phyloP scores from a whole-genome alignment of 2,888 invertebrate species.

The Drosophila diplacantha region DNA sequence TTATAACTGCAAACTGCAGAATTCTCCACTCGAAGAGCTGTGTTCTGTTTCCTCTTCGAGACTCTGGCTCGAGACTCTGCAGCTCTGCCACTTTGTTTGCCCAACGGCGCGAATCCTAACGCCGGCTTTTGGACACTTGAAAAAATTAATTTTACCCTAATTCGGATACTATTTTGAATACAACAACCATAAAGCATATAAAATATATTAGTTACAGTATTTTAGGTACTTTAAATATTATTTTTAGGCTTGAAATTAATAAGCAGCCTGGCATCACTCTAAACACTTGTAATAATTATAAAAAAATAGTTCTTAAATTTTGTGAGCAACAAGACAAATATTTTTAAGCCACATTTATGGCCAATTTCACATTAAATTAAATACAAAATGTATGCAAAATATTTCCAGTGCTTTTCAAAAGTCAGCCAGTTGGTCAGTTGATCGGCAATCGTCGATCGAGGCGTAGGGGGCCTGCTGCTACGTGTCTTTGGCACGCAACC shows the following conservation, averaged over 20 bases:
- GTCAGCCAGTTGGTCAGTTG: constrained; percentile 40
- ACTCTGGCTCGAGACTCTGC: background rate
- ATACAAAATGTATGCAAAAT: background rate
- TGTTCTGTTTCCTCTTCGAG: constrained; percentile 5
- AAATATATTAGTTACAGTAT: background rate
- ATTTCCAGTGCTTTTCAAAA: constrained; percentile 3
- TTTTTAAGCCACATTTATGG: no score
- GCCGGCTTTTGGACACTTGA: constrained; percentile 24
- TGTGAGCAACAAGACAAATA: no score
- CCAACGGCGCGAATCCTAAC: constrained; percentile 72
- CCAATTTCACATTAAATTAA: no score
- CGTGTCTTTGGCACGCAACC: constrained; percentile 69
- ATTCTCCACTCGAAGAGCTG: constrained; percentile 28
- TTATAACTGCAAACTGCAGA: constrained; percentile 48
- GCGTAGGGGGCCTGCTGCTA: constrained; percentile 49
- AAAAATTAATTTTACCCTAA: background rate
- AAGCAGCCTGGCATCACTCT: background rate
- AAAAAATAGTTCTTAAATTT: no score
- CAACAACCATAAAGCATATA: background rate
- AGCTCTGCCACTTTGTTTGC: constrained; percentile 53
- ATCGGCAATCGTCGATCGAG: constrained; percentile 14
- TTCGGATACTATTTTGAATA: background rate
- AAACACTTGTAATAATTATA: background rate
- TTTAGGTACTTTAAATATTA: background rate
- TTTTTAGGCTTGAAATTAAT: background rate